Base-by-base conservation (phyloP, 2,113 vertebrate species). In the Dinomys branickii region DNA sequence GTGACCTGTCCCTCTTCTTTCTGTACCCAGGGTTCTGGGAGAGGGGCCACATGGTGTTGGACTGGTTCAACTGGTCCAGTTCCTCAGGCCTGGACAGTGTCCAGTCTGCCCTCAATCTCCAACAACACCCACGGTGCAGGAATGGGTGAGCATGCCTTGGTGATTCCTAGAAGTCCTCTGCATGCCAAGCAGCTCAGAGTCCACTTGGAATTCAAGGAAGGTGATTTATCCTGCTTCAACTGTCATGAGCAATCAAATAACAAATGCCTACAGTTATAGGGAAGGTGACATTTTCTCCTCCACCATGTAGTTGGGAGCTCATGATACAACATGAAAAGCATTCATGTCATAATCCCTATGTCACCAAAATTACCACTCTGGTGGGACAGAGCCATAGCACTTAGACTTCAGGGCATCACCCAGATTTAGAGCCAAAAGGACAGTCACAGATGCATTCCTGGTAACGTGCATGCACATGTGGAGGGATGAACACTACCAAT, bases 141-240 rank as follows among this genome's bases (percentile, higher is more conserved):
- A 3, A 2, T 0, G 19, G n/a, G 41, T 33, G n/a, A 4, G 20
- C 4, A 63, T 24, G 56, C 5, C 1, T 0, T n/a, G 3, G 13
- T 26, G 30, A 1, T 58, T 28, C 50, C 85, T 10, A n/a, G 8
- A 28, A 38, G 73, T 26, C 67, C 67, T 16, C 16, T 4, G 11
- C 28, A 22, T 35, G 24, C 33, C 75, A 7, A 10, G 58, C 14
- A 26, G 58, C 54, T 52, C 56, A 3, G 11, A 33, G 47, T 41
- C 59, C 54, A 13, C n/a, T 54, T 1, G 14, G 56, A 50, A 35
- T 59, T 93, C 38, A 33, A 12, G 50, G 35, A 63, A 82, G 58
- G 38, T 41, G 12, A n/a, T 0, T 6, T n/a, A 7, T 24, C 47
- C 30, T 11, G 17, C 81, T 61, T 38, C 8, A 20, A 30, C 6